These are phyloP conservation scores for Rhynchophorus ferrugineus DNA, from an alignment of 1,140 invertebrate species.

Conservation along the genomic window DNA sequence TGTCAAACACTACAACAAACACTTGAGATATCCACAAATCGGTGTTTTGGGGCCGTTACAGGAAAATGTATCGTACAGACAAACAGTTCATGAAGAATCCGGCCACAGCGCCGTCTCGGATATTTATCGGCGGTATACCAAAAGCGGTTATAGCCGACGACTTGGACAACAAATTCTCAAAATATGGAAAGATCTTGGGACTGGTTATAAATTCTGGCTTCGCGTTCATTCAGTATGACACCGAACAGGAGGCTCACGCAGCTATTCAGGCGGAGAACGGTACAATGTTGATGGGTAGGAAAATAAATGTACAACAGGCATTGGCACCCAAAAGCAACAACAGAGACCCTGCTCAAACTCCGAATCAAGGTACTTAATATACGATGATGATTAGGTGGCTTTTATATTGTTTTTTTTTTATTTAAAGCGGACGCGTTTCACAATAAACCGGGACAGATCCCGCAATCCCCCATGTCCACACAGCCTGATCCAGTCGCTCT, in stretches of 20 bases:
- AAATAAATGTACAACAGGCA: slow-evolving; percentile 51
- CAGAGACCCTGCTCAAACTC: slow-evolving; percentile 3
- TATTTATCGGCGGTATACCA: slow-evolving; percentile 68
- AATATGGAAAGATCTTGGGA: slow-evolving; percentile 64
- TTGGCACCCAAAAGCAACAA: slow-evolving; percentile 31
- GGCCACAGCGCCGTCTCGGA: slow-evolving; percentile 57
- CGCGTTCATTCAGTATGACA: slow-evolving; percentile 79
- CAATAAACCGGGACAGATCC: too few species aligned
- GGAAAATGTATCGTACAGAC: slow-evolving; percentile 38
- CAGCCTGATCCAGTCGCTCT: background rate
- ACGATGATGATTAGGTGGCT: background rate
- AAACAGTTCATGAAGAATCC: slow-evolving; percentile 57
- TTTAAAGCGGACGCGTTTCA: background rate
- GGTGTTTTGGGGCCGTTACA: too few species aligned
- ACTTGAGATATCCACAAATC: too few species aligned
- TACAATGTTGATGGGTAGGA: slow-evolving; percentile 60
- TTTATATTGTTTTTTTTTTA: background rate
- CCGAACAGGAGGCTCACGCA: slow-evolving; percentile 61
- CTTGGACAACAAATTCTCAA: slow-evolving; percentile 64
- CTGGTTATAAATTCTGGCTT: slow-evolving; percentile 68
- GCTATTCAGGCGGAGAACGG: slow-evolving; percentile 65
- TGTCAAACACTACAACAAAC: too few species aligned
- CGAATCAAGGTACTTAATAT: slow-evolving; percentile 4
- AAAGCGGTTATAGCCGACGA: slow-evolving; percentile 57
- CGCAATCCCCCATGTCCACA: background rate